A percentile compares a stretch with the other conserved stretches of the same genome.
Evolutionary conservation across 2,888 invertebrate genomes (phyloP).

Genomic region (Xanthorhoe spadicearia): DNA sequence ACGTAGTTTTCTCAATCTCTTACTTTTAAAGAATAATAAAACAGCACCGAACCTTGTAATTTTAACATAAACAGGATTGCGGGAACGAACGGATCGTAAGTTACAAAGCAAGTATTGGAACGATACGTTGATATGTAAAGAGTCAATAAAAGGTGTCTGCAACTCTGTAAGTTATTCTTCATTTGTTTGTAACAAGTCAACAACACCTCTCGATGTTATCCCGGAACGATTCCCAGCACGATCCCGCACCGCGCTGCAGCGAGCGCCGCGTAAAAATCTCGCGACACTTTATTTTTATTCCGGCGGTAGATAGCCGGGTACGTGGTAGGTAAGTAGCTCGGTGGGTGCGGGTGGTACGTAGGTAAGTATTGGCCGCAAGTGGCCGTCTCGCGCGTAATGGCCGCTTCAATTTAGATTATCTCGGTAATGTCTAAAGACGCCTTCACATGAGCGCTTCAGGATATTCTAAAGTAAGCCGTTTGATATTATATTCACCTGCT

Average conservation of each 20-base stretch:
- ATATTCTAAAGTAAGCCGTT: neutral
- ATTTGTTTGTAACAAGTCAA: neutral
- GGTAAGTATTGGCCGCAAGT: conserved; percentile 16
- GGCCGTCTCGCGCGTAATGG: conserved; percentile 30
- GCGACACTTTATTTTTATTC: conserved; percentile 13
- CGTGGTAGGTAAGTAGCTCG: neutral
- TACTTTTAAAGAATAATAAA: neutral
- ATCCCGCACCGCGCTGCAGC: neutral
- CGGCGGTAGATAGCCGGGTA: neutral
- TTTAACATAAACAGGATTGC: neutral
- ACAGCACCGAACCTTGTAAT: too few relatives aligned
- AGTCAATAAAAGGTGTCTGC: neutral
- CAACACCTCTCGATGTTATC: neutral
- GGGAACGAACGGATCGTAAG: neutral
- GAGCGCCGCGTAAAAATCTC: neutral
- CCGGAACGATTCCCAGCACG: conserved; percentile 4
- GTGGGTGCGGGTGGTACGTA: neutral
- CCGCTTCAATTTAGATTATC: conserved; percentile 44
- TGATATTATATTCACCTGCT: neutral
- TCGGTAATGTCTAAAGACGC: conserved; percentile 32
- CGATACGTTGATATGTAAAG: neutral
- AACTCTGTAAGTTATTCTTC: neutral
- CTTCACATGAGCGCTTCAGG: conserved; percentile 3
- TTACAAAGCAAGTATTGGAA: neutral
- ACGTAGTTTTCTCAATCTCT: neutral